A percentile compares a stretch with the other conserved stretches of the same genome.
These are phyloP conservation scores for Narcine bancroftii DNA, from an alignment of 2,113 vertebrate species.

Conservation along the genomic window DNA sequence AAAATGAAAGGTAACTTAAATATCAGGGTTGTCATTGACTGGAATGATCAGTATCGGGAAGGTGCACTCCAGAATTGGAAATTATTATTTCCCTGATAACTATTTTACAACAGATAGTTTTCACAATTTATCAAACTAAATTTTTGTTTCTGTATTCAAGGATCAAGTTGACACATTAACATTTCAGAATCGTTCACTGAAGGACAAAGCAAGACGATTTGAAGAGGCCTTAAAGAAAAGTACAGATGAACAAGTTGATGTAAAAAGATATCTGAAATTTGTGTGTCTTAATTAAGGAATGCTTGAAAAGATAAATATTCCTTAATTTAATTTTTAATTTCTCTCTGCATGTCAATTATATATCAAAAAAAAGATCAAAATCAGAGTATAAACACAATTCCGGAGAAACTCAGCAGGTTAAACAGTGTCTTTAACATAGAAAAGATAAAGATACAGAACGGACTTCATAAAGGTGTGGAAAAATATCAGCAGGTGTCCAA, in stretches of 20 bases:
- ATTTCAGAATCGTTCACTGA: constrained; percentile 85
- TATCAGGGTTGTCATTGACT: neutral
- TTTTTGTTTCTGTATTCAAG: constrained; percentile 48
- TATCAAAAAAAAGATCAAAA: no score
- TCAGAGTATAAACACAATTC: no score
- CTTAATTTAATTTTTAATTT: neutral
- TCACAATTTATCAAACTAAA: neutral
- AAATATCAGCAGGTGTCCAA: no score
- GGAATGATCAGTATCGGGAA: neutral
- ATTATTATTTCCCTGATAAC: accelerated
- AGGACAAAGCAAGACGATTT: constrained; percentile 84
- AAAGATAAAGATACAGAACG: no score
- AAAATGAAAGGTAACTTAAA: neutral
- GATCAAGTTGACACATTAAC: constrained; percentile 95
- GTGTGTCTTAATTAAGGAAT: neutral
- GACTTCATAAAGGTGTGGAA: no score
- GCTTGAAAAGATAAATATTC: neutral
- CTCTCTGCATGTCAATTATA: neutral
- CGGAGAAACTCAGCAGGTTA: no score
- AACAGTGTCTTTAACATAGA: no score
- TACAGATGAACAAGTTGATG: constrained; percentile 89
- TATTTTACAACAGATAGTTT: neutral
- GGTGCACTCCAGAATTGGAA: neutral
- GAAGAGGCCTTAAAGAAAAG: constrained; percentile 87
- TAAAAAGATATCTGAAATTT: constrained; percentile 45